Percentiles rank a stretch among this genome's conserved stretches.
These are phyloP conservation scores for Scaptodrosophila lebanonensis DNA, from an alignment of 1,140 invertebrate species.

Conservation along the genomic window DNA sequence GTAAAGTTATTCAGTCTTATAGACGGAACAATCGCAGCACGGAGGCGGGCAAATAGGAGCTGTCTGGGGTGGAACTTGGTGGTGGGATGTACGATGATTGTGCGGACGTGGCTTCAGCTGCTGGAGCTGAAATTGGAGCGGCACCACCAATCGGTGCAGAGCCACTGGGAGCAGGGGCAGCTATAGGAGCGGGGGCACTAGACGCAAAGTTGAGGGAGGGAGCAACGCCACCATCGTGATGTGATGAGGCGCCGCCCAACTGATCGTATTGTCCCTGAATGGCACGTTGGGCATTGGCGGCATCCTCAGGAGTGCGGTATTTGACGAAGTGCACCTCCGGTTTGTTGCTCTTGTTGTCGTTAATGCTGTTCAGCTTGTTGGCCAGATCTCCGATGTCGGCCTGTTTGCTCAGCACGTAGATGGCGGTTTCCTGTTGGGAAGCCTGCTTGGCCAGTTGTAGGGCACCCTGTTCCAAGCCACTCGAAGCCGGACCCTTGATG, in stretches of 20 bases:
- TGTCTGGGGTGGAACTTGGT: conserved; percentile 44
- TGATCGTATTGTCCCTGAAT: conserved; percentile 68
- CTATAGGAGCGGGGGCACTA: conserved; percentile 20
- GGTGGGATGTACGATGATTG: conserved; percentile 34
- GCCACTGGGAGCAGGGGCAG: neutral
- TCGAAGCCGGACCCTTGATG: conserved; percentile 62
- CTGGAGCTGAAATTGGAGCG: conserved; percentile 11
- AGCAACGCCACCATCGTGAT: conserved; percentile 58
- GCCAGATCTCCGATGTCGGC: conserved; percentile 58
- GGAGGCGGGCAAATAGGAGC: conserved; percentile 55
- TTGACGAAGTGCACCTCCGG: conserved; percentile 74
- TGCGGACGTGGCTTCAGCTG: conserved; percentile 23
- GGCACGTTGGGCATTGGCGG: conserved; percentile 55
- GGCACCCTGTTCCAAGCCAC: conserved; percentile 58
- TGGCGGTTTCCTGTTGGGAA: conserved; percentile 58
- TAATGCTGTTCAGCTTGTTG: conserved; percentile 53
- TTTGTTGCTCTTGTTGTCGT: conserved; percentile 44
- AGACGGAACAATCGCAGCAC: conserved; percentile 53
- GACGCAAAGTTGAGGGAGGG: conserved; percentile 70
- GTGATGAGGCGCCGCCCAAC: conserved; percentile 49
- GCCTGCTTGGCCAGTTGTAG: conserved; percentile 63
- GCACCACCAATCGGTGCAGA: neutral
- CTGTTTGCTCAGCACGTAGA: conserved; percentile 68
- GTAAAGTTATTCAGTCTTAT: conserved; percentile 12
- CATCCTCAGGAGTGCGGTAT: conserved; percentile 70